phyloP scores from a whole-genome alignment of 2,888 invertebrate genomes.

The Lasiommata megera region DNA sequence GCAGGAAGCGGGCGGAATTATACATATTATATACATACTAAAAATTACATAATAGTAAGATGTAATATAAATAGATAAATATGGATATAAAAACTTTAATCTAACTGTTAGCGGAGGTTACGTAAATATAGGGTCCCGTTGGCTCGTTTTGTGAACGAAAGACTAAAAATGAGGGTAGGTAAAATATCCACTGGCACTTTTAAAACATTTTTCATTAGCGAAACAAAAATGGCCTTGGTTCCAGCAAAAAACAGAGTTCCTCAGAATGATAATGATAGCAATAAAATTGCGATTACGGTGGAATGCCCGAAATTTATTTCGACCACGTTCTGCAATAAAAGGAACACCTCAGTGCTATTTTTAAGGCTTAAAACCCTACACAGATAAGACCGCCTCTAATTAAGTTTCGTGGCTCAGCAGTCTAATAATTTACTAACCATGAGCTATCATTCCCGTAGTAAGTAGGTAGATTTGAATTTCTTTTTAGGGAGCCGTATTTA shows the following conservation, averaged over 20 bases:
- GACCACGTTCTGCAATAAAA: slow-evolving; percentile 16
- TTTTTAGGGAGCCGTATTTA: too few relatives aligned
- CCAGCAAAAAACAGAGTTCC: slow-evolving; percentile 12
- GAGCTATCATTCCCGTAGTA: background rate
- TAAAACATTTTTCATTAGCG: slow-evolving; percentile 11
- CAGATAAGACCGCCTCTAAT: slow-evolving; percentile 8
- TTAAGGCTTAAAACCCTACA: slow-evolving; percentile 15
- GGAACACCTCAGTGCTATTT: slow-evolving; percentile 14
- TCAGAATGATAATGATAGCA: slow-evolving; percentile 29
- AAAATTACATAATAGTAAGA: too few relatives aligned
- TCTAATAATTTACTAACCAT: background rate
- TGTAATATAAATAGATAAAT: too few relatives aligned
- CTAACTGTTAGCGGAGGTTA: too few relatives aligned
- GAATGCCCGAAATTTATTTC: slow-evolving; percentile 22
- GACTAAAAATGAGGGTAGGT: too few relatives aligned
- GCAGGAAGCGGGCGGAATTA: too few relatives aligned
- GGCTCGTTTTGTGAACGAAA: too few relatives aligned
- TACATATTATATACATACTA: too few relatives aligned
- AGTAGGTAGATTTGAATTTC: background rate
- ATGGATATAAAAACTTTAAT: too few relatives aligned
- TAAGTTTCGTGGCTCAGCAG: slow-evolving; percentile 1
- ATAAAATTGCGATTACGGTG: slow-evolving; percentile 36
- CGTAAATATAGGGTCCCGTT: too few relatives aligned
- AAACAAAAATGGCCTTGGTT: slow-evolving; percentile 8
- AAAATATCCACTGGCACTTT: too few relatives aligned